A percentile compares a stretch with the other conserved stretches of the same genome.
phyloP scores from a whole-genome alignment of 2,888 invertebrate genomes.

The Mystacides longicornis region DNA sequence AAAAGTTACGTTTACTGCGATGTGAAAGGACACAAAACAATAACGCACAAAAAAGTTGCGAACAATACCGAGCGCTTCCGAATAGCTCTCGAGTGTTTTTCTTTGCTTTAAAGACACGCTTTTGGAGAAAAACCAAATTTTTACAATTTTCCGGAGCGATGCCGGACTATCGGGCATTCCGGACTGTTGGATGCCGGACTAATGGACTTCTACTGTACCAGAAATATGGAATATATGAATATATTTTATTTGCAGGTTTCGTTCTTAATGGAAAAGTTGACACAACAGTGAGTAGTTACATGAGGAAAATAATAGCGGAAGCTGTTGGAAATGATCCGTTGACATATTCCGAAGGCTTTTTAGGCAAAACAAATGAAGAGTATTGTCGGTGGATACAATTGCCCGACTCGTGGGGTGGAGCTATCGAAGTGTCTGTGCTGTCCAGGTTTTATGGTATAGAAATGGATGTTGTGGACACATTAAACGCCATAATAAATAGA shows the following conservation, averaged over 20 bases:
- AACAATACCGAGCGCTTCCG: too few relatives aligned
- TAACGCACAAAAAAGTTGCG: too few relatives aligned
- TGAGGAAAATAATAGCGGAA: conserved; percentile 83
- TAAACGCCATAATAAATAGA: conserved; percentile 82
- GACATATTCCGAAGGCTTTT: conserved; percentile 76
- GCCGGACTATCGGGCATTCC: too few relatives aligned
- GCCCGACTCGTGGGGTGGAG: conserved; percentile 91
- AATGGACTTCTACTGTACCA: too few relatives aligned
- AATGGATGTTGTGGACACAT: conserved; percentile 89
- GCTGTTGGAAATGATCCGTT: conserved; percentile 69
- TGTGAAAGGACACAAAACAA: too few relatives aligned
- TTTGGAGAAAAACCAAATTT: too few relatives aligned
- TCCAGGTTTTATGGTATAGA: conserved; percentile 82
- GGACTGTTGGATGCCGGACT: too few relatives aligned
- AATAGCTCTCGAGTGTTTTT: too few relatives aligned
- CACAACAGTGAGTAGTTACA: conserved; percentile 60
- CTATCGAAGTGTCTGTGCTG: conserved; percentile 80
- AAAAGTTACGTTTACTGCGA: too few relatives aligned
- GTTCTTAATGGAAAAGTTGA: conserved; percentile 71
- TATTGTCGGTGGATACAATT: conserved; percentile 89
- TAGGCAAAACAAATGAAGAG: conserved; percentile 75
- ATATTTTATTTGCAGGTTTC: conserved; percentile 49
- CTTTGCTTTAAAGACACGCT: too few relatives aligned
- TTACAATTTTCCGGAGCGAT: too few relatives aligned
- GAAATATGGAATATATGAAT: too few relatives aligned